Evolutionary conservation across 2,888 invertebrate genomes (phyloP).

Genomic region (Tenodera sinensis): DNA sequence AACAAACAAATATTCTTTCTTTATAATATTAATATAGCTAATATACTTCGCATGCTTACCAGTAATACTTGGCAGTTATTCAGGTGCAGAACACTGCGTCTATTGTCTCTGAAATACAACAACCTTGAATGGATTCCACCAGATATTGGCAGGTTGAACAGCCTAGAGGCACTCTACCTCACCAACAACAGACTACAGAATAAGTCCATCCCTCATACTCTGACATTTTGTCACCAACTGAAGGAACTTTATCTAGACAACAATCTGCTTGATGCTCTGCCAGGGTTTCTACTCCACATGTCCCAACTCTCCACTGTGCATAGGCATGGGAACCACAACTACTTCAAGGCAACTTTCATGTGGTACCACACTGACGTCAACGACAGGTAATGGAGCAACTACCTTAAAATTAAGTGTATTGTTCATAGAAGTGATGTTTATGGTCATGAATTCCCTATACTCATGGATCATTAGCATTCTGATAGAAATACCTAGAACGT

Average conservation of each 20-base stretch:
- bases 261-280: slow-evolving; percentile 48
- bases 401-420: too few relatives aligned
- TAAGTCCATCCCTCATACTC: slow-evolving; percentile 45
- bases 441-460: too few relatives aligned
- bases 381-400: slow-evolving; percentile 39
- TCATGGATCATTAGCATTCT: too few relatives aligned
- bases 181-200: slow-evolving; percentile 48
- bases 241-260: slow-evolving; percentile 45
- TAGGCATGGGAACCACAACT: slow-evolving; percentile 50
- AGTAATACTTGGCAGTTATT: slow-evolving; percentile 42
- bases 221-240: slow-evolving; percentile 44
- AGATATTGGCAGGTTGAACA: slow-evolving; percentile 45
- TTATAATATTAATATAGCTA: too few relatives aligned
- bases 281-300: slow-evolving; percentile 47
- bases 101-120: slow-evolving; percentile 47
- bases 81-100: slow-evolving; percentile 43
- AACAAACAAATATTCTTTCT: too few relatives aligned
- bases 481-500: too few relatives aligned
- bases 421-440: too few relatives aligned
- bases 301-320: slow-evolving; percentile 45
- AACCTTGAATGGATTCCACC: slow-evolving; percentile 44
- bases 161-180: slow-evolving; percentile 44
- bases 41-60: not conserved
- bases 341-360: slow-evolving; percentile 50
- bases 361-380: slow-evolving; percentile 50